Base-by-base conservation (phyloP, 2,888 invertebrate species). In the Hirtodrosophila histrioides region DNA sequence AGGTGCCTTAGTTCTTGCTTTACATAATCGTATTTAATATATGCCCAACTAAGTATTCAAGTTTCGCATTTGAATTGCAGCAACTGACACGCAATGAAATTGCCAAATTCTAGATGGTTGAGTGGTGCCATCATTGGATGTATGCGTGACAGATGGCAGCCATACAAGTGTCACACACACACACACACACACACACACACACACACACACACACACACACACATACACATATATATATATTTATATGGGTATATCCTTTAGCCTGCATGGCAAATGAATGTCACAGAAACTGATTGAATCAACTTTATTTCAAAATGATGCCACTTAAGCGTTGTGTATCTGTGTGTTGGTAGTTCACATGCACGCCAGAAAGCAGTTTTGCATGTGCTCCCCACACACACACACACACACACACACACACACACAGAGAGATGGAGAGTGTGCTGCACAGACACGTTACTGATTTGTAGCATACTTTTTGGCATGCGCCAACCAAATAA, bases 221-320 rank as follows among this genome's bases (percentile, higher is more conserved):
- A 62, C 61, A 46, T 49, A 46, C 29, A 61, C 10, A 43, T 27
- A 45, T 24, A 55, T 7, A 43, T 10, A 29, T 8, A 35, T 3
- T 24, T 44, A 61, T 48, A 51, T 49, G 57, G 40, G 60, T 43
- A 44, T 56, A 55, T 72, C 67, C 61, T 60, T 62, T 54, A 46
- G 64, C 61, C 62, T 48, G 51, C 61, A 70, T 63, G 60, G 78
- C 69, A 64, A 75, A 76, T 74, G 76, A 74, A 70, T 67, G 70
- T 63, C 53, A 71, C 58, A 67, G 63, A 64, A 65, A 62, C 76
- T 90, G 89, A 91, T 91, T 89, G 92, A 91, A 91, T 91, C 91
- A 91, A 91, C 91, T 91, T 91, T 91, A 91, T 91, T 91, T 90
- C 89, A 73, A 91, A 91, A 91, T 91, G 86, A 91, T 88, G 91